These are phyloP conservation scores for Coenobita brevimanus DNA, from an alignment of 1,140 invertebrate genomes.

Conservation along the genomic window DNA sequence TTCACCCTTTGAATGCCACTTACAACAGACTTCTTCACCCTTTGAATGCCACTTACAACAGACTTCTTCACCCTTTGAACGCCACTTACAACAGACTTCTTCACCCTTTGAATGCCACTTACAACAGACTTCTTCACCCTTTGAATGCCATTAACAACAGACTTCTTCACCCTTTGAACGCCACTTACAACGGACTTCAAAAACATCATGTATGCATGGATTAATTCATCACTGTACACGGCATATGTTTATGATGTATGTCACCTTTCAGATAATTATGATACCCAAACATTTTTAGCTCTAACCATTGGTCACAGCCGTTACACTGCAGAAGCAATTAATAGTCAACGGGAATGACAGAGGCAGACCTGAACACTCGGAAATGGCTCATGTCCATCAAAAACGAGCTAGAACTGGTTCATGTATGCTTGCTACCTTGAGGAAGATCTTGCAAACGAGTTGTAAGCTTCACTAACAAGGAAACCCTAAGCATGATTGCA, in stretches of 20 bases:
- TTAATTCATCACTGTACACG: conserved; percentile 37
- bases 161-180: too few species aligned
- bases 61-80: too few species aligned
- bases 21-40: too few species aligned
- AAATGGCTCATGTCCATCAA: conserved; percentile 69
- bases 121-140: too few species aligned
- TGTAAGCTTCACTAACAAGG: conserved; percentile 47
- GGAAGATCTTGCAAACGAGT: conserved; percentile 48
- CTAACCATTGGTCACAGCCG: conserved; percentile 72
- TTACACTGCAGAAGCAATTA: conserved; percentile 71
- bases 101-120: too few species aligned
- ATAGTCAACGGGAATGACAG: conserved; percentile 73
- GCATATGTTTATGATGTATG: conserved; percentile 23
- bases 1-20: too few species aligned
- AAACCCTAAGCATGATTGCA: conserved; percentile 24
- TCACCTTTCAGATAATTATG: conserved; percentile 38
- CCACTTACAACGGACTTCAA: conserved; percentile 28
- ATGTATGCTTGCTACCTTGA: conserved; percentile 38
- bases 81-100: too few species aligned
- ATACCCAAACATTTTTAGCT: conserved; percentile 21
- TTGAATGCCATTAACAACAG: too few species aligned
- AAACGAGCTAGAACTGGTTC: conserved; percentile 21
- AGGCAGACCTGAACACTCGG: conserved; percentile 72
- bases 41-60: too few species aligned
- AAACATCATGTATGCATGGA: conserved; percentile 35